Evolutionary conservation across 2,888 invertebrate species (phyloP).

Genomic region (Morpho helenor): DNA sequence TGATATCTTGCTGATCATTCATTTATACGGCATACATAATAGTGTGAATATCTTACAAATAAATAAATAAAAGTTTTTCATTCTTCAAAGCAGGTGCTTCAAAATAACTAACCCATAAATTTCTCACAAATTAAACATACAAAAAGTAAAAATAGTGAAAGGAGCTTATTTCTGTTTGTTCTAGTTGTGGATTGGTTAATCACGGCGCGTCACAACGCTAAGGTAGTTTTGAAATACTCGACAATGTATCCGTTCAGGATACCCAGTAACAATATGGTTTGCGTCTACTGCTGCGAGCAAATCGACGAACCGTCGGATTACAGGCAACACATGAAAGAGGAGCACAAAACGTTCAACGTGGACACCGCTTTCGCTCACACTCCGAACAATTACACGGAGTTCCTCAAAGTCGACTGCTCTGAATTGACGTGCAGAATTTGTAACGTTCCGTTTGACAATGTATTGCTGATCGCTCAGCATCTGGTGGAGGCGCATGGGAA

Average conservation of each 20-base stretch:
- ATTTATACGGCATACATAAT: no score
- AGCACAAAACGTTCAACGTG: slow-evolving; percentile 43
- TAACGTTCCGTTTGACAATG: slow-evolving; percentile 31
- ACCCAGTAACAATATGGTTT: slow-evolving; percentile 50
- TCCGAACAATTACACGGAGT: slow-evolving; percentile 32
- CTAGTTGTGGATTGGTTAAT: slow-evolving; percentile 55
- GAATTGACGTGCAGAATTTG: slow-evolving; percentile 51
- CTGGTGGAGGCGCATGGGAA: slow-evolving; percentile 38
- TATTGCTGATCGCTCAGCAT: slow-evolving; percentile 39
- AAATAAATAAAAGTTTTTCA: neutral
- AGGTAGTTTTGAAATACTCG: slow-evolving; percentile 50
- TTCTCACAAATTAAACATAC: slow-evolving; percentile 3
- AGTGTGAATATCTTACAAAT: no score
- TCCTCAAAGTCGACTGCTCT: slow-evolving; percentile 48
- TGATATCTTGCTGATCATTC: no score
- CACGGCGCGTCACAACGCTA: slow-evolving; percentile 56
- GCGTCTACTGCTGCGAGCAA: slow-evolving; percentile 54
- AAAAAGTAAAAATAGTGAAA: slow-evolving; percentile 31
- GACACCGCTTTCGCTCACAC: slow-evolving; percentile 43
- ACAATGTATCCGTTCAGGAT: slow-evolving; percentile 60
- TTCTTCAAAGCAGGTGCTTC: neutral
- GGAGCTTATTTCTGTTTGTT: slow-evolving; percentile 54
- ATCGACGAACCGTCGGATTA: slow-evolving; percentile 44
- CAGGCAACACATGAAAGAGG: slow-evolving; percentile 47
- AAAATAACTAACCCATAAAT: neutral